These are phyloP conservation scores for Erythrolamprus reginae DNA, from an alignment of 2,113 vertebrate species.

Conservation along the genomic window DNA sequence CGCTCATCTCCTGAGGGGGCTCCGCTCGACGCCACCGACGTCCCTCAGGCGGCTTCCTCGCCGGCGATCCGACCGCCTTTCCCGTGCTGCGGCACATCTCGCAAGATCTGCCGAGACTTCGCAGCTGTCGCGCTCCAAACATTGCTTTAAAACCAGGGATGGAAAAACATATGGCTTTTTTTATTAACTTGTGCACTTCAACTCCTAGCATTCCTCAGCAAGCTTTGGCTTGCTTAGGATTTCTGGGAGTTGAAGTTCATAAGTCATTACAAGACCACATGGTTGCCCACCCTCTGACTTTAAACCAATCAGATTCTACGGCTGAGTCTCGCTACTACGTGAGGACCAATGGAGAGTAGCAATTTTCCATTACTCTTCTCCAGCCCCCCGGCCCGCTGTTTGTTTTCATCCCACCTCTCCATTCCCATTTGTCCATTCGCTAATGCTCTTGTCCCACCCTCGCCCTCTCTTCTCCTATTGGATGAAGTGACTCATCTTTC, in stretches of 20 bases:
- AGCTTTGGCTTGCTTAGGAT: background rate
- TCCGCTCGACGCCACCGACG: constrained; percentile 29
- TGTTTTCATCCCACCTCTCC: background rate
- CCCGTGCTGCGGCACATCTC: background rate
- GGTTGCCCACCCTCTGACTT: background rate
- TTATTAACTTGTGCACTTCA: background rate
- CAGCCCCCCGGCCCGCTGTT: fast-evolving
- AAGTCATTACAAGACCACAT: background rate
- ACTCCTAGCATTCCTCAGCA: background rate
- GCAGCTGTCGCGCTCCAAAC: background rate
- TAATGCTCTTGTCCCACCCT: fast-evolving
- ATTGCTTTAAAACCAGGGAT: background rate
- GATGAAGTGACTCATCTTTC: too few species aligned
- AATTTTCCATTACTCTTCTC: too few species aligned
- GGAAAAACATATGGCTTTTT: too few species aligned
- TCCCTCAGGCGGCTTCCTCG: constrained; percentile 65
- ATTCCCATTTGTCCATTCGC: background rate
- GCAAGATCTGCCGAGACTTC: constrained; percentile 36
- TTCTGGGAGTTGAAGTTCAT: background rate
- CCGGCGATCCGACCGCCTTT: background rate
- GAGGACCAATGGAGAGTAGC: background rate
- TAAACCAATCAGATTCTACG: background rate
- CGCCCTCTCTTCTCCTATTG: background rate
- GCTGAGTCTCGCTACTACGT: background rate
- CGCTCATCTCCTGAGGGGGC: constrained; percentile 59